Base-by-base conservation (phyloP, 37 sponge, comb jelly and placozoan species). In the Halisarca cf. caerulea region DNA sequence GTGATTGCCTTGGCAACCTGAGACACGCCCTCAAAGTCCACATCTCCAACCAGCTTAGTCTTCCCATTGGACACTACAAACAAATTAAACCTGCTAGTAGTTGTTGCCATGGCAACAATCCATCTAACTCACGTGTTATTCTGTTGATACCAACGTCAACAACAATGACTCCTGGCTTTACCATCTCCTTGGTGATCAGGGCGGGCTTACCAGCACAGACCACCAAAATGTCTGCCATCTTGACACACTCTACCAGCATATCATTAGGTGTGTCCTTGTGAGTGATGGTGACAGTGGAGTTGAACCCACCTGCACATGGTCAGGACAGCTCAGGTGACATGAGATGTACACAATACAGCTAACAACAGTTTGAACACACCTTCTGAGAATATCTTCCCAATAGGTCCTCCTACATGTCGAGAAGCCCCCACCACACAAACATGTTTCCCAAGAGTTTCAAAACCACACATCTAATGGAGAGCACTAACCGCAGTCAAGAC, bases 101-200 rank as follows among this genome's bases (percentile, higher is more conserved):
- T 47, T 14, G 11, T 47, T 47, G 51, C 9, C 51, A 47, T 47
- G 51, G 11, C 51, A n/a, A n/a, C 60, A 30, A 27, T 17, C 69
- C 35, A 9, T 2, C 45, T 42, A 21, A 74, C 77, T 40, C 45
- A 74, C 77, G 15, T 15, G 42, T 40, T 39, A 74, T 74, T 74
- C 42, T 40, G 42, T 74, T 74, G 32, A 74, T 84, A 82, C 95
- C 95, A 39, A 95, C 59, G 53, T 95, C 95, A 58, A 95, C 89
- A 33, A 95, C 90, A 30, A 71, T 62, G 24, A 93, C 93, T 64
- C 95, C 95, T 24, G 86, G 79, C 72, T 95, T 95, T 20, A 95
- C 79, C 95, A 95, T 95, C 37, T 95, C 93, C 8, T 51, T 87
- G 11, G 37, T 86, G 43, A 95, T 89, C 60, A 95, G 85, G 7